Base-by-base conservation (phyloP, 2,797 vertebrate genomes). In the Mus spretus region DNA sequence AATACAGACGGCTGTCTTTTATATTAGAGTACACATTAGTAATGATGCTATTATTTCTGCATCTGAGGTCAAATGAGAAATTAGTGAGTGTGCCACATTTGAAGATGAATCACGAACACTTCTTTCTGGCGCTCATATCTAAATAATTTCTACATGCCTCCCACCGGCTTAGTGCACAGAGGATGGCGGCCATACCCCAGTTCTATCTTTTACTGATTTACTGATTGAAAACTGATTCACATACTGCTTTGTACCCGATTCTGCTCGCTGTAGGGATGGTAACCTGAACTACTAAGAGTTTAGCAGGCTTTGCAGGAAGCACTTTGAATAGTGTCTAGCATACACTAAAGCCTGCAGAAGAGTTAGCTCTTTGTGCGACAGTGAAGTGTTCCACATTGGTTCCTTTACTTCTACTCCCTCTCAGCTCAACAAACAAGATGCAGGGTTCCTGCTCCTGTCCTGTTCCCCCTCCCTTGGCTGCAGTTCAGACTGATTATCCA, bases 1-100 rank as follows among this genome's bases (percentile, higher is more conserved):
- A 94, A 94, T 89, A 87, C 34, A 89, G 57, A 95, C 55, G 74
- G 34, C 24, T 93, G 44, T 70, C n/a, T 96, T 90, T 94, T 89
- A 50, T 61, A 79, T 50, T 91, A 84, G 50, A 44, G 74, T 63
- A 90, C 83, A 5, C 26, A 22, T 92, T 93, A 88, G 82, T 67
- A 91, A 88, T 85, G 80, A 82, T 47, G 74, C 75, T 47, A 24
- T 63, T 78, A 7, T 63, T 63, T 92, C 83, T 89, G 57, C 80
- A 86, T 82, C 83, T 86, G 75, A 90, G 82, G 59, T 92, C 75
- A 79, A 28, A 74, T 50, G 59, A 74, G 81, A 85, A 96, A 89
- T 88, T 7, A 83, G 37, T 7, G n/a, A 86, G 53, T 9, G 22
- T 24, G 12, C 34, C 89, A 50, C 44, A 37, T 87, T 63, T 91